Evolutionary conservation across 2,113 vertebrate genomes (phyloP).

Genomic region (Ariopsis seemanni): DNA sequence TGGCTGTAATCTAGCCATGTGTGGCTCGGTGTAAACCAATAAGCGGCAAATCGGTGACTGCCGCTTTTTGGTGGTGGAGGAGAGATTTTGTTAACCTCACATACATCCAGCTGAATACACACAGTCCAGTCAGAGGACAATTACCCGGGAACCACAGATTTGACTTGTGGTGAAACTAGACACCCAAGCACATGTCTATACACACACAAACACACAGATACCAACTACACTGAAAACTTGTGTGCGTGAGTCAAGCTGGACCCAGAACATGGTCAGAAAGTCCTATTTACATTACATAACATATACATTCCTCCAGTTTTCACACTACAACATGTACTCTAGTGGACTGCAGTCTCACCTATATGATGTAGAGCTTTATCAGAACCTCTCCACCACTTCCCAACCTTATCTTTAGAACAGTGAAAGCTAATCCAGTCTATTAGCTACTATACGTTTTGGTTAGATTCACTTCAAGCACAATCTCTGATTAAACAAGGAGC

Average conservation of each 20-base stretch:
- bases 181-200: neutral
- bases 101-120: constrained; percentile 71
- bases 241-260: neutral
- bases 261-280: neutral
- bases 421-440: neutral
- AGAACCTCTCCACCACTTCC: neutral
- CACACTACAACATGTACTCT: neutral
- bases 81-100: constrained; percentile 61
- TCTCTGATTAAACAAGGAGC: neutral
- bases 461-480: neutral
- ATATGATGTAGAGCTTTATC: neutral
- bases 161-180: constrained; percentile 46
- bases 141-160: constrained; percentile 62
- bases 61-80: constrained; percentile 44
- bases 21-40: constrained; percentile 66
- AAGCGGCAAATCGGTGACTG: constrained; percentile 56
- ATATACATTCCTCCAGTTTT: neutral
- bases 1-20: constrained; percentile 65
- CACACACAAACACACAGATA: constrained; percentile 21
- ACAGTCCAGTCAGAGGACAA: constrained; percentile 62
- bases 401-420: neutral
- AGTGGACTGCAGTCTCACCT: neutral
- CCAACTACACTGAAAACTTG: neutral
- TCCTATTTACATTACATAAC: neutral
- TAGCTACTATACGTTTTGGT: neutral